Percentiles rank a stretch among this genome's conserved stretches.
Evolutionary conservation across 1,140 invertebrate genomes (phyloP).

Genomic region (Drosophila ficusphila): DNA sequence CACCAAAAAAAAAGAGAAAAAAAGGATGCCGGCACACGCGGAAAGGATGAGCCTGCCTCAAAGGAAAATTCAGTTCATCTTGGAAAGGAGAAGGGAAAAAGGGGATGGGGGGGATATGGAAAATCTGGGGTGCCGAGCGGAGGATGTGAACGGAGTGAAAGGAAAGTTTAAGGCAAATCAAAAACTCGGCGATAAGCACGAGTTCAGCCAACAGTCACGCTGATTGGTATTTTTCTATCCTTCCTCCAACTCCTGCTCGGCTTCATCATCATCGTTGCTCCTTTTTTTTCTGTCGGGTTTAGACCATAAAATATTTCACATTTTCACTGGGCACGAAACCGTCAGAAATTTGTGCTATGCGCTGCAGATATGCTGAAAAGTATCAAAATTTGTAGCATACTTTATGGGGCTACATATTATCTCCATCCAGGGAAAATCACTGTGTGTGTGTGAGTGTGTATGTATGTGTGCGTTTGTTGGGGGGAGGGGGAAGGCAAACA

Average conservation of each 20-base stretch:
- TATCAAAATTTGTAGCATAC: conserved; percentile 65
- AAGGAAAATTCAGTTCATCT: conserved; percentile 57
- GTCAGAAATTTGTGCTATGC: conserved; percentile 67
- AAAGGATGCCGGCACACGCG: conserved; percentile 55
- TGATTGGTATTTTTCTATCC: conserved; percentile 75
- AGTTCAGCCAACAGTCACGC: conserved; percentile 74
- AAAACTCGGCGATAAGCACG: conserved; percentile 80
- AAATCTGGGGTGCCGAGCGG: not conserved
- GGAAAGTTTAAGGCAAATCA: conserved; percentile 81
- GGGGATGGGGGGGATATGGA: too few species aligned
- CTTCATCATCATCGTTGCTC: conserved; percentile 5
- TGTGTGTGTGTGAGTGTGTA: not conserved
- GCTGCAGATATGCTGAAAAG: conserved; percentile 65
- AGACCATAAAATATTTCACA: conserved; percentile 76
- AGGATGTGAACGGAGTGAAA: conserved; percentile 17
- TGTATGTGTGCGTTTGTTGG: not conserved
- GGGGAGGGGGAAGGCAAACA: conserved; percentile 9
- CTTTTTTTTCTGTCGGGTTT: conserved; percentile 35
- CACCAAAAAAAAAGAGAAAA: conserved; percentile 12
- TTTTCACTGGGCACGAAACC: conserved; percentile 60
- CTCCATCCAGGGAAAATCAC: conserved; percentile 1
- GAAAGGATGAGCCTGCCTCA: conserved; percentile 60
- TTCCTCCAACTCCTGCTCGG: conserved; percentile 5
- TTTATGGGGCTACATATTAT: conserved; percentile 32
- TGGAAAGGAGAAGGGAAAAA: too few species aligned